Evolutionary conservation across 1,140 invertebrate genomes (phyloP).

Genomic region (Hirudo medicinalis): DNA sequence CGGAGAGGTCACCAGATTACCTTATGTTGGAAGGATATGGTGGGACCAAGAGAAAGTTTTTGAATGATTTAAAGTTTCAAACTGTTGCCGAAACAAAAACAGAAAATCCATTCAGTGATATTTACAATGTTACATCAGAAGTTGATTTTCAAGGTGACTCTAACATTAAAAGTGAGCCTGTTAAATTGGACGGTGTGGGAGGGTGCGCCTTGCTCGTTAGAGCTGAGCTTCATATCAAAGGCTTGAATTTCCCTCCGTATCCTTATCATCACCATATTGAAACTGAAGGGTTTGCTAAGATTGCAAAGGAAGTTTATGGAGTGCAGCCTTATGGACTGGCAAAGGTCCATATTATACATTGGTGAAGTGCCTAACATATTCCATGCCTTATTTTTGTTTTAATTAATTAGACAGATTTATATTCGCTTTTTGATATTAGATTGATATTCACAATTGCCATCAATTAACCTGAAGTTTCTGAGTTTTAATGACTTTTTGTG

Average conservation of each 20-base stretch:
- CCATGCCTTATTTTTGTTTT: too few species aligned
- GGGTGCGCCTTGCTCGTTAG: conserved; percentile 32
- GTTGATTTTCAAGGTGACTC: not conserved
- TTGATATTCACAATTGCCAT: not conserved
- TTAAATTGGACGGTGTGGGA: conserved; percentile 35
- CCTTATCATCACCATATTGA: conserved; percentile 34
- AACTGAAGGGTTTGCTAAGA: conserved; percentile 36
- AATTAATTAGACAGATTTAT: not conserved
- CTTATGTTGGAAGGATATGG: conserved; percentile 35
- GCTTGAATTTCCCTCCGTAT: conserved; percentile 32
- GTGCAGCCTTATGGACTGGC: conserved; percentile 32
- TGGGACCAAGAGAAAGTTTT: conserved; percentile 28
- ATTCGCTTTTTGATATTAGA: not conserved
- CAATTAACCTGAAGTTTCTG: not conserved
- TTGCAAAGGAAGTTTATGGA: conserved; percentile 31
- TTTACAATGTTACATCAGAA: not conserved
- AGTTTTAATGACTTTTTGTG: too few species aligned
- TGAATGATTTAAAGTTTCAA: conserved; percentile 28
- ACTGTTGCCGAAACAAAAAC: not conserved
- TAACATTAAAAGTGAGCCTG: conserved; percentile 23
- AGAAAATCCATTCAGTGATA: not conserved
- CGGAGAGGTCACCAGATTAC: conserved; percentile 26
- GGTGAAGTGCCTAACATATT: not conserved
- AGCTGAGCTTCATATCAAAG: conserved; percentile 30
- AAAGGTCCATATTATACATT: conserved; percentile 33